Percentiles rank a stretch among this genome's conserved stretches.
phyloP scores from a whole-genome alignment of 1,140 invertebrate genomes.

The Helicoverpa armigera region DNA sequence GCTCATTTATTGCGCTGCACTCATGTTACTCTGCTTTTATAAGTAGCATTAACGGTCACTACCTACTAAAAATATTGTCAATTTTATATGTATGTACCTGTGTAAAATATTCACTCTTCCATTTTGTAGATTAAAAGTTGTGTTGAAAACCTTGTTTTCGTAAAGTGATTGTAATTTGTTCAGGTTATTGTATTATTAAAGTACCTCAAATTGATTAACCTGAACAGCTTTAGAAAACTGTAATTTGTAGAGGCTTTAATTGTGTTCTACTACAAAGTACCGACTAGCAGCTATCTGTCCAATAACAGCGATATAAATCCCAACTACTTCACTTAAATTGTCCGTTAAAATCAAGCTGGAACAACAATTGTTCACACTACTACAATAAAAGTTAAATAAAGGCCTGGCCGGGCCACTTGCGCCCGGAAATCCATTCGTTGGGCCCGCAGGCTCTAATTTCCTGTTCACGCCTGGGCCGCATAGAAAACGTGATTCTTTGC shows the following conservation, averaged over 20 bases:
- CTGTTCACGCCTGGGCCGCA: conserved; percentile 46
- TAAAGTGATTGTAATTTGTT: too few relatives aligned
- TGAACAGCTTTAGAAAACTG: too few relatives aligned
- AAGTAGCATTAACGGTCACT: neutral
- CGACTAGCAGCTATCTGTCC: neutral
- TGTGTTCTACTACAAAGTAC: neutral
- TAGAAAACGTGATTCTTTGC: conserved; percentile 45
- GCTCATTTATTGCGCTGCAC: conserved; percentile 22
- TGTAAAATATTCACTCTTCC: too few relatives aligned
- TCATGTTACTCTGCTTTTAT: conserved; percentile 13
- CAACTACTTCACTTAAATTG: conserved; percentile 43
- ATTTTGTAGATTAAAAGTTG: too few relatives aligned
- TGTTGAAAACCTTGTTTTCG: too few relatives aligned
- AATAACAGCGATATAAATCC: conserved; percentile 42
- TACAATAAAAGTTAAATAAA: conserved; percentile 59
- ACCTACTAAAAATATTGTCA: neutral
- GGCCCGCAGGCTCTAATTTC: conserved; percentile 62
- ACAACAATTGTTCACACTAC: conserved; percentile 35
- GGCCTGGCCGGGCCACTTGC: conserved; percentile 44
- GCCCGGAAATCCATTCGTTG: conserved; percentile 60
- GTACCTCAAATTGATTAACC: too few relatives aligned
- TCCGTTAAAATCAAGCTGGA: conserved; percentile 37
- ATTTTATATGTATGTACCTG: neutral
- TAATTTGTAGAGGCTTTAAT: too few relatives aligned
- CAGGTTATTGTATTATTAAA: too few relatives aligned